Evolutionary conservation across 2,888 invertebrate genomes (phyloP).

Genomic region (Chrysodeixis includens): DNA sequence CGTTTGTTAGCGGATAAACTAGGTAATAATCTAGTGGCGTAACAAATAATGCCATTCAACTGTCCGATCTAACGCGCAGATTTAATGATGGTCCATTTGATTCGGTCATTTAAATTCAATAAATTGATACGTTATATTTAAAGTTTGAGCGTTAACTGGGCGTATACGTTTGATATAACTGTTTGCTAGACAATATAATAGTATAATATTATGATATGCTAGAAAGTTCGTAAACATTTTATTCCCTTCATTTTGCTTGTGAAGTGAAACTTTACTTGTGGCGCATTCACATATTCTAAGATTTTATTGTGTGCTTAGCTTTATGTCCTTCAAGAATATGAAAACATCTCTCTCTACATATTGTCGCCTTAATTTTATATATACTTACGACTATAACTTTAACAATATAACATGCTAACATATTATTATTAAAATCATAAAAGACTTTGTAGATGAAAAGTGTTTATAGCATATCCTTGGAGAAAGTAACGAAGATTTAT

Average conservation of each 20-base stretch:
- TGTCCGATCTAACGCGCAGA: conserved; percentile 19
- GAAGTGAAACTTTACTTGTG: conserved; percentile 24
- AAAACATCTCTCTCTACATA: not conserved
- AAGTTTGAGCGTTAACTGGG: too few species aligned
- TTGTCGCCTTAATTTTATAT: too few species aligned
- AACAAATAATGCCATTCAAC: conserved; percentile 24
- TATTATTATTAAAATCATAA: too few species aligned
- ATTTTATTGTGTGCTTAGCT: conserved; percentile 39
- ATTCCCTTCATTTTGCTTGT: conserved; percentile 7
- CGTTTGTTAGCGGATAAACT: conserved; percentile 1
- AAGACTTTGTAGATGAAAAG: too few species aligned
- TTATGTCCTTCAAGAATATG: conserved; percentile 8
- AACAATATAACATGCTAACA: too few species aligned
- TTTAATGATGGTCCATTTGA: conserved; percentile 13
- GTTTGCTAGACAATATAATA: not conserved
- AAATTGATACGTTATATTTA: not conserved
- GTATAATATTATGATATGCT: not conserved
- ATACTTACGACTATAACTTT: too few species aligned
- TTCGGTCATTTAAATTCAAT: conserved; percentile 11
- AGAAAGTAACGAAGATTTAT: too few species aligned
- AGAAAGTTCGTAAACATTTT: not conserved
- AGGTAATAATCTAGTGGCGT: conserved; percentile 16
- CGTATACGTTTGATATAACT: not conserved
- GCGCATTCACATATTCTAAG: conserved; percentile 16
- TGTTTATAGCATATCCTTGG: too few species aligned